phyloP scores from a whole-genome alignment of 2,797 vertebrate genomes.

The Hephaestus fuliginosus region DNA sequence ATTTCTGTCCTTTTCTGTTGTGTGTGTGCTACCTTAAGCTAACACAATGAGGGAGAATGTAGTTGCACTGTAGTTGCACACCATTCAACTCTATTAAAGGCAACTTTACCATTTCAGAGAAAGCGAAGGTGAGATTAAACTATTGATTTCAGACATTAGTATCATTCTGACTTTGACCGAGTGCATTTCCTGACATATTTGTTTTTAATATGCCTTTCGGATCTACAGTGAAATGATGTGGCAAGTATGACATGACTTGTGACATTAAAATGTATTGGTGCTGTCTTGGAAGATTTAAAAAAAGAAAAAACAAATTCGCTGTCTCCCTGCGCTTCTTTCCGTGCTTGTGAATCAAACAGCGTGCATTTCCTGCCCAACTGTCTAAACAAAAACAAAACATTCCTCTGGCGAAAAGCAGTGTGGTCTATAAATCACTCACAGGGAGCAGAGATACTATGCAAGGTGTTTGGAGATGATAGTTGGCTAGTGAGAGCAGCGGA shows the following conservation, averaged over 20 bases:
- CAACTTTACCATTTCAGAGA: slow-evolving; percentile 14
- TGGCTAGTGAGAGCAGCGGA: slow-evolving; percentile 75
- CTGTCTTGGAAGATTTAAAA: slow-evolving; percentile 30
- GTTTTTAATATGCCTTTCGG: slow-evolving; percentile 28
- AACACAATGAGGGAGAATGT: background rate
- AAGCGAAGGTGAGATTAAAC: slow-evolving; percentile 25
- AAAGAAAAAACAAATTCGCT: slow-evolving; percentile 22
- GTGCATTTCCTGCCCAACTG: slow-evolving; percentile 56
- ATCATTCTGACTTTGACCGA: slow-evolving; percentile 10
- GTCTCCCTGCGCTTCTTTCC: slow-evolving; percentile 26
- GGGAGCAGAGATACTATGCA: slow-evolving; percentile 72
- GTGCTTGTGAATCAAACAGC: slow-evolving; percentile 54
- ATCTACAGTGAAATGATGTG: slow-evolving; percentile 37
- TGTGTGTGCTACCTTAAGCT: background rate
- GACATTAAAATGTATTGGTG: slow-evolving; percentile 46
- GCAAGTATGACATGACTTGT: slow-evolving; percentile 19
- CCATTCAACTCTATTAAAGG: slow-evolving; percentile 3
- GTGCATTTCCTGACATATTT: slow-evolving; percentile 9
- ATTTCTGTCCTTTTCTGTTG: background rate
- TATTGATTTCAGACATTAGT: slow-evolving; percentile 35
- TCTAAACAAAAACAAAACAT: slow-evolving; percentile 69
- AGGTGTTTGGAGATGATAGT: slow-evolving; percentile 84
- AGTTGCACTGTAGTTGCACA: background rate
- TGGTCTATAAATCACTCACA: slow-evolving; percentile 78
- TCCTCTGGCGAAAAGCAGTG: slow-evolving; percentile 44